A percentile compares a stretch with the other conserved stretches of the same genome.
These are phyloP conservation scores for Neoaliturus tenellus DNA, from an alignment of 2,888 invertebrate genomes.

Conservation along the genomic window DNA sequence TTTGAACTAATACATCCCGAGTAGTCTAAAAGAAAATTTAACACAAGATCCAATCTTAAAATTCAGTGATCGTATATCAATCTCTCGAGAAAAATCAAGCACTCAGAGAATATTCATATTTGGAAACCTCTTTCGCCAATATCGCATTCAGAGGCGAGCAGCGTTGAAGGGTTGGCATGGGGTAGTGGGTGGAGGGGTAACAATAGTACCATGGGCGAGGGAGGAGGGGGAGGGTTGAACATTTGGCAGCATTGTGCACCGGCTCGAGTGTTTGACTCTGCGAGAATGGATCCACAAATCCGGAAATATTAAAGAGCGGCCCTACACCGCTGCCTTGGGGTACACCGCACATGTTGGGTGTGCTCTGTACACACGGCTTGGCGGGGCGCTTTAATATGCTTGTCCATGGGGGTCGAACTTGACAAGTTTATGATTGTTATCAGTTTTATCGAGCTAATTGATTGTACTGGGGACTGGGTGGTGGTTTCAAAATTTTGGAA, in stretches of 20 bases:
- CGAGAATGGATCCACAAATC: conserved; percentile 50
- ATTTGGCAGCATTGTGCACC: conserved; percentile 46
- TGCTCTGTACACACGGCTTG: background rate
- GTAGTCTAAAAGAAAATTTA: too few relatives aligned
- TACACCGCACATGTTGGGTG: background rate
- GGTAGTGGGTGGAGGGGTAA: background rate
- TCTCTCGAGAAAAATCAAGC: background rate
- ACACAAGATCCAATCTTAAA: too few relatives aligned
- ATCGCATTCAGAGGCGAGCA: background rate
- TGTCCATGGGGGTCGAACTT: background rate
- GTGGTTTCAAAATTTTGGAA: too few relatives aligned
- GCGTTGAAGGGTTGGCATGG: conserved; percentile 13
- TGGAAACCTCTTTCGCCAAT: conserved; percentile 10
- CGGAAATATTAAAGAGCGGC: conserved; percentile 51
- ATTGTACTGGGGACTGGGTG: too few relatives aligned
- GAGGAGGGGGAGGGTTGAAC: conserved; percentile 11
- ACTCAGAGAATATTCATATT: background rate
- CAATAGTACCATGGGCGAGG: background rate
- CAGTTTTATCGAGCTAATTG: too few relatives aligned
- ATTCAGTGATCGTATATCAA: too few relatives aligned
- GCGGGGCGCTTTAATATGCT: conserved; percentile 1
- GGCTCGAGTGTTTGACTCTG: conserved; percentile 40
- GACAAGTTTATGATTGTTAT: background rate
- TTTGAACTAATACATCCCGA: too few relatives aligned
- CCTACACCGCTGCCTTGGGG: background rate